A percentile compares a stretch with the other conserved stretches of the same genome.
Conservation (phyloP, 30 jellyfish, hydroid and myxozoan species). For the Cassiopea xamachana region DNA sequence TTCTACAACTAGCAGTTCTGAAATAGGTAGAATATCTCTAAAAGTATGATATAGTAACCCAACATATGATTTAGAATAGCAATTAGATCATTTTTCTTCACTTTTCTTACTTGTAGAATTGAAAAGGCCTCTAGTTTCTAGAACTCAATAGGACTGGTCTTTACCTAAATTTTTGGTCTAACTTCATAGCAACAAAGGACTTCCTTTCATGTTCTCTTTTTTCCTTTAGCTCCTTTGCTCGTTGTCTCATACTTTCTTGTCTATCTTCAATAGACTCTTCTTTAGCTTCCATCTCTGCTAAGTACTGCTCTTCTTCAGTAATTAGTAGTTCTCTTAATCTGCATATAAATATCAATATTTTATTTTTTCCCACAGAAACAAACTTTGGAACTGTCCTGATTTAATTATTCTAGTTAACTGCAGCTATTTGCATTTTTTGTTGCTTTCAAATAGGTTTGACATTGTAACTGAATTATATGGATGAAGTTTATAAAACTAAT, state of each 20-base stretch:
- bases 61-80: no score
- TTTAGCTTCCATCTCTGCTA: constrained; percentile 83
- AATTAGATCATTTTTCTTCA: background rate
- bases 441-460: no score
- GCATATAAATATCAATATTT: background rate
- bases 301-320: constrained; percentile 75
- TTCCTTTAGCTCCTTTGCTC: constrained; percentile 74
- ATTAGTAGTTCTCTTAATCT: constrained; percentile 77
- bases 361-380: background rate
- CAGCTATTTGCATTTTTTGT: no score
- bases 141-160: background rate
- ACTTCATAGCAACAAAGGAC: constrained; percentile 78
- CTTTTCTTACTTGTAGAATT: background rate
- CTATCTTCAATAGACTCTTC: constrained; percentile 85
- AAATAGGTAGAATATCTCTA: no score
- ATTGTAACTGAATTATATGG: no score
- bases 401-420: no score
- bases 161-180: constrained; percentile 89
- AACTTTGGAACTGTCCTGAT: background rate
- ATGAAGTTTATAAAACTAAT: no score
- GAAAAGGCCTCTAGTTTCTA: background rate
- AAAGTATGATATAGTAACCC: no score
- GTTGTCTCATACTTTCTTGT: constrained; percentile 79
- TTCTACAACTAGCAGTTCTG: no score
- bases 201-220: constrained; percentile 85